phyloP scores from a whole-genome alignment of 1,140 invertebrate species.

The Centruroides vittatus region DNA sequence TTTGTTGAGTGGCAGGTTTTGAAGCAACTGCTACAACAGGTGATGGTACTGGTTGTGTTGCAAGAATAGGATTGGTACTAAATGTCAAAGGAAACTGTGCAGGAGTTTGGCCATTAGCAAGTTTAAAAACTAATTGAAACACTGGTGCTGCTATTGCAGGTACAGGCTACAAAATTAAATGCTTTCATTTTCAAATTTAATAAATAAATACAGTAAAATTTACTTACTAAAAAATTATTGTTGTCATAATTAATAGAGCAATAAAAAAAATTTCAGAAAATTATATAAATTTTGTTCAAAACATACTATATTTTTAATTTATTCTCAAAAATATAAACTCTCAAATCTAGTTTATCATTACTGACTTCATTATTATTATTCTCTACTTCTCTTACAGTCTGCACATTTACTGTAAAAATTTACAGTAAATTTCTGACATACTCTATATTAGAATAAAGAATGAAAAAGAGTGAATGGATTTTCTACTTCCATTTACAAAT shows the following conservation, averaged over 20 bases:
- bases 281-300: no score
- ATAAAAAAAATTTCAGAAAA: no score
- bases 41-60: not conserved
- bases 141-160: constrained; percentile 22
- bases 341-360: no score
- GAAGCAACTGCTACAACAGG: not conserved
- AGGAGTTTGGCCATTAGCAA: constrained; percentile 33
- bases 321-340: no score
- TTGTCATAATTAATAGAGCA: not conserved
- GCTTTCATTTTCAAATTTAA: not conserved
- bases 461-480: no score
- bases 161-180: constrained; percentile 6
- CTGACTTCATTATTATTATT: no score
- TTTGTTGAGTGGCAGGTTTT: not conserved
- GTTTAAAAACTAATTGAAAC: constrained; percentile 34
- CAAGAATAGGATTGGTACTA: constrained; percentile 7
- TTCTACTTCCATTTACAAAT: no score
- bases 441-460: no score
- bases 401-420: no score
- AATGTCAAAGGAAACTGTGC: constrained; percentile 33
- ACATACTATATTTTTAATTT: no score
- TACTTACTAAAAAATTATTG: not conserved
- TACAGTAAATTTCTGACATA: no score
- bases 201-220: not conserved
- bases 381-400: no score